phyloP scores from a whole-genome alignment of 1,140 invertebrate species.

The Armadillidium nasatum region DNA sequence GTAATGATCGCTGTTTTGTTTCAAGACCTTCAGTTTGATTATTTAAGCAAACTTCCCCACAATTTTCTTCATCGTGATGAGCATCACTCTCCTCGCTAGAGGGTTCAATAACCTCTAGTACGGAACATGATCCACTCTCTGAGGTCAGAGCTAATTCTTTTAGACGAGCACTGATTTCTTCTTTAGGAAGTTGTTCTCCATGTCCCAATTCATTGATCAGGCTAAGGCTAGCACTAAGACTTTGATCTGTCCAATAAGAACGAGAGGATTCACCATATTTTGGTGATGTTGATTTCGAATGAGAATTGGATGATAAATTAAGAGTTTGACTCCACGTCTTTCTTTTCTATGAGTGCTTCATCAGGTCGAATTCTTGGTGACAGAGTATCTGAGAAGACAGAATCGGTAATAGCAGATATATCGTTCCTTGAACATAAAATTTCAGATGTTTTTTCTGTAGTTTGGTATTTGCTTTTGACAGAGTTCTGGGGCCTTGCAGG shows the following conservation, averaged over 20 bases:
- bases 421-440: background rate
- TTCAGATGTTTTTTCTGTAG: background rate
- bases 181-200: slow-evolving; percentile 31
- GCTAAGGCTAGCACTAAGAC: slow-evolving; percentile 31
- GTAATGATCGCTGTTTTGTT: background rate
- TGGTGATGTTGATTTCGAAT: background rate
- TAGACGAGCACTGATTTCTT: slow-evolving; percentile 44
- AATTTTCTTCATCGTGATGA: background rate
- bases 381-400: slow-evolving; percentile 22
- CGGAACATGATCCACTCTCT: slow-evolving; percentile 48
- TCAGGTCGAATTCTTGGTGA: slow-evolving; percentile 17
- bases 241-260: slow-evolving; percentile 38
- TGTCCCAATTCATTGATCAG: slow-evolving; percentile 27
- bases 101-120: slow-evolving; percentile 49
- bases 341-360: background rate
- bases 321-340: background rate
- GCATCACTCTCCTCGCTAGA: slow-evolving; percentile 45
- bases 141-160: slow-evolving; percentile 46
- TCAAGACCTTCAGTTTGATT: background rate
- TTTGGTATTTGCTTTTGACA: slow-evolving; percentile 24
- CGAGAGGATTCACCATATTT: slow-evolving; percentile 22
- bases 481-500: slow-evolving; percentile 18
- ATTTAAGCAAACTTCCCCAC: background rate
- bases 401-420: background rate
- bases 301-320: background rate